phyloP scores from a whole-genome alignment of 2,797 vertebrate species.

The Sylvia borin region DNA sequence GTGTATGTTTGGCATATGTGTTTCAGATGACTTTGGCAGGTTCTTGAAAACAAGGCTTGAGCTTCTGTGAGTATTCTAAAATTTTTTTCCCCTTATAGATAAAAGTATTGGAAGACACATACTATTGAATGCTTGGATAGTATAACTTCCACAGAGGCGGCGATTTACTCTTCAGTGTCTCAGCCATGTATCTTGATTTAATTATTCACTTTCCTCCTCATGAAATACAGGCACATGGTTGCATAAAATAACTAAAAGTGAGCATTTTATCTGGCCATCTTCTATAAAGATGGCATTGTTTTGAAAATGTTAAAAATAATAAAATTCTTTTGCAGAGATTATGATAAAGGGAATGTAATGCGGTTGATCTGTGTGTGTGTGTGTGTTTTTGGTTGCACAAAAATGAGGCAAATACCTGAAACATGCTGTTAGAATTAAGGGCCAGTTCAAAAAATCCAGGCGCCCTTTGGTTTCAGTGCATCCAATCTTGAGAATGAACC shows the following conservation, averaged over 20 bases:
- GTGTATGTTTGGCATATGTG: neutral
- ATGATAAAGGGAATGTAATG: neutral
- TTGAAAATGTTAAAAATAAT: neutral
- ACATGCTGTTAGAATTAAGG: neutral
- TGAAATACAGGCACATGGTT: neutral
- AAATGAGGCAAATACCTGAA: neutral
- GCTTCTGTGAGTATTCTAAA: neutral
- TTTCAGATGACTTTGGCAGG: neutral
- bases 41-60: neutral
- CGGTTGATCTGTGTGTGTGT: neutral
- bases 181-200: neutral
- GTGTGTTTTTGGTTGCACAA: neutral
- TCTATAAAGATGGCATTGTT: neutral
- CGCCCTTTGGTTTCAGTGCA: neutral
- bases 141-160: neutral
- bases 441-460: neutral
- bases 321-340: neutral
- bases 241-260: neutral
- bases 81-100: neutral
- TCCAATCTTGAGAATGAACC: neutral
- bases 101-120: neutral
- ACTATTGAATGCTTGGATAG: neutral
- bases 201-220: neutral
- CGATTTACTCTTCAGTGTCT: neutral
- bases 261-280: neutral